A percentile compares a stretch with the other conserved stretches of the same genome.
phyloP scores from a whole-genome alignment of 2,113 vertebrate genomes.

The Toxotes jaculatrix region DNA sequence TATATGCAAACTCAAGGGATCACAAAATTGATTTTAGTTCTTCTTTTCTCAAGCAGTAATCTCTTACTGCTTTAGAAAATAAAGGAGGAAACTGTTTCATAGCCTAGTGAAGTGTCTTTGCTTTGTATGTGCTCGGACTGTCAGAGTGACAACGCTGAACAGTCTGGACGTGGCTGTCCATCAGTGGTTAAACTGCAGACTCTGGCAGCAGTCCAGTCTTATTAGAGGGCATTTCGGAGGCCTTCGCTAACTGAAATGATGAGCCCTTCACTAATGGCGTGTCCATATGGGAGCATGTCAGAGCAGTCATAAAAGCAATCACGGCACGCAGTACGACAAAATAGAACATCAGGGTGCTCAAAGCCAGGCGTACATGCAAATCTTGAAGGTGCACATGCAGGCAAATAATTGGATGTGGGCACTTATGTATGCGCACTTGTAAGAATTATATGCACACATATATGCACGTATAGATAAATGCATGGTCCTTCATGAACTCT shows the following conservation, averaged over 20 bases:
- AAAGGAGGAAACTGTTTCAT: not conserved
- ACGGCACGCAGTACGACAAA: constrained; percentile 43
- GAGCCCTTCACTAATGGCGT: constrained; percentile 32
- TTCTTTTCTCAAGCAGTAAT: too few relatives aligned
- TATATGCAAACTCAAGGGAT: too few relatives aligned
- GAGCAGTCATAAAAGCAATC: constrained; percentile 46
- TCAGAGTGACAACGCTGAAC: not conserved
- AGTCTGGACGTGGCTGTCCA: constrained; percentile 16
- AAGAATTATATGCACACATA: not conserved
- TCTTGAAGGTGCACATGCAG: constrained; percentile 26
- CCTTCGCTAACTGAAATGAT: constrained; percentile 48
- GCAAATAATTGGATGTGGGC: constrained; percentile 37
- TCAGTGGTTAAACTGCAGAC: not conserved
- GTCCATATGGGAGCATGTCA: constrained; percentile 45
- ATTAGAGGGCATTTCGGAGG: constrained; percentile 35
- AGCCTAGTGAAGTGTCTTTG: not conserved
- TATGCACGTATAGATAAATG: not conserved
- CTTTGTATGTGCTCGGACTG: not conserved
- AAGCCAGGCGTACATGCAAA: constrained; percentile 35
- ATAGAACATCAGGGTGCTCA: constrained; percentile 52
- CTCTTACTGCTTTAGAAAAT: not conserved
- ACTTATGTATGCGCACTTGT: constrained; percentile 1
- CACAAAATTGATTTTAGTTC: too few relatives aligned
- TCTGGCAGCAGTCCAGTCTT: constrained; percentile 39
- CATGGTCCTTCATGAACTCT: not conserved